phyloP scores from a whole-genome alignment of 2,113 vertebrate species.

The Sapayoa aenigma region DNA sequence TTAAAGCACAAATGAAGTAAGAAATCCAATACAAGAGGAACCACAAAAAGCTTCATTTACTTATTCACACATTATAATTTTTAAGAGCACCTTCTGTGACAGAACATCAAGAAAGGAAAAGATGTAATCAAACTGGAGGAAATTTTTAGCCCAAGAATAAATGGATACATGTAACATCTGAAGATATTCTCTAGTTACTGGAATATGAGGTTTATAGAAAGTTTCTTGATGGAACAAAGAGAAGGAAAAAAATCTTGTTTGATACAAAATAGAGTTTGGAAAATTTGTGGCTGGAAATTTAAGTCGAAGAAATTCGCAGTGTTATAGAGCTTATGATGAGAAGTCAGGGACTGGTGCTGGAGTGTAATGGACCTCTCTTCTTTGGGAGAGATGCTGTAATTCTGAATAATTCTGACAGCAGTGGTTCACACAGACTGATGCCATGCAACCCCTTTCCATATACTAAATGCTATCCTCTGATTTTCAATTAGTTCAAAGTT shows the following conservation, averaged over 20 bases:
- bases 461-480: background rate
- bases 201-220: background rate
- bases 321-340: background rate
- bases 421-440: background rate
- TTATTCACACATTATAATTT: background rate
- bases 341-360: background rate
- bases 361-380: background rate
- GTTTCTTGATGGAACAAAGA: background rate
- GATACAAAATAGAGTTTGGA: background rate
- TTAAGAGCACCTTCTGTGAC: background rate
- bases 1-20: background rate
- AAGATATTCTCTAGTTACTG: background rate
- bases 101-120: background rate
- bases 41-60: rapidly evolving
- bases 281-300: background rate
- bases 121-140: background rate
- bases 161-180: background rate
- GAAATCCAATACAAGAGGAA: background rate
- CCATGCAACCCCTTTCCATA: background rate
- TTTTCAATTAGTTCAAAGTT: background rate
- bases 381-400: background rate
- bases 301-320: background rate
- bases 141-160: background rate
- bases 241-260: background rate
- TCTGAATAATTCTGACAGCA: background rate